phyloP scores from a whole-genome alignment of 1,140 invertebrate species.

The Drosophila erecta region DNA sequence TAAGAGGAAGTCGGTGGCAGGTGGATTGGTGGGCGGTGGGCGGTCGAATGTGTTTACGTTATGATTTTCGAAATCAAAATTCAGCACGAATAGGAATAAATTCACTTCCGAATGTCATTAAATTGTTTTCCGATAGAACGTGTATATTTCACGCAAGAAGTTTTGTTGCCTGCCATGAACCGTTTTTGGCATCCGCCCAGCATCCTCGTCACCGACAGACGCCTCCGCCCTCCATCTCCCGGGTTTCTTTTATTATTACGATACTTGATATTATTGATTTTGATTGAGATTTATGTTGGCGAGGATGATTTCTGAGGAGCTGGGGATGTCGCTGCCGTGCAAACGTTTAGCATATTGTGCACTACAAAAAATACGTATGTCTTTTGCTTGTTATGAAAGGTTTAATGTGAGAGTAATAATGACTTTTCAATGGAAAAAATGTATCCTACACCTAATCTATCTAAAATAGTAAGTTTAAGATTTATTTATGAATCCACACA shows the following conservation, averaged over 20 bases:
- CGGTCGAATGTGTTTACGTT: constrained; percentile 80
- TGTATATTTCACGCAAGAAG: constrained; percentile 80
- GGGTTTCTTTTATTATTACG: constrained; percentile 74
- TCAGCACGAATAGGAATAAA: constrained; percentile 84
- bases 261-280: constrained; percentile 83
- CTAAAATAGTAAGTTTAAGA: too few species aligned
- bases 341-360: constrained; percentile 69
- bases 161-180: constrained; percentile 49
- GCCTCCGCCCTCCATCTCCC: constrained; percentile 1
- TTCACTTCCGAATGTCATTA: constrained; percentile 85
- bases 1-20: not conserved
- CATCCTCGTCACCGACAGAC: constrained; percentile 25
- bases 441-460: too few species aligned
- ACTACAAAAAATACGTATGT: constrained; percentile 13
- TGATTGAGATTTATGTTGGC: constrained; percentile 78
- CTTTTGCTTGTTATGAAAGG: too few species aligned
- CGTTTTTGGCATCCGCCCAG: constrained; percentile 21
- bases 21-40: constrained; percentile 17
- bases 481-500: not conserved
- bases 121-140: constrained; percentile 84
- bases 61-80: constrained; percentile 84
- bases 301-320: not conserved
- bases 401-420: too few species aligned
- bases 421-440: too few species aligned
- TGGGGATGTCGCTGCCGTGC: constrained; percentile 8